phyloP scores from a whole-genome alignment of 2,888 invertebrate species.

The Zeuzera pyrina region DNA sequence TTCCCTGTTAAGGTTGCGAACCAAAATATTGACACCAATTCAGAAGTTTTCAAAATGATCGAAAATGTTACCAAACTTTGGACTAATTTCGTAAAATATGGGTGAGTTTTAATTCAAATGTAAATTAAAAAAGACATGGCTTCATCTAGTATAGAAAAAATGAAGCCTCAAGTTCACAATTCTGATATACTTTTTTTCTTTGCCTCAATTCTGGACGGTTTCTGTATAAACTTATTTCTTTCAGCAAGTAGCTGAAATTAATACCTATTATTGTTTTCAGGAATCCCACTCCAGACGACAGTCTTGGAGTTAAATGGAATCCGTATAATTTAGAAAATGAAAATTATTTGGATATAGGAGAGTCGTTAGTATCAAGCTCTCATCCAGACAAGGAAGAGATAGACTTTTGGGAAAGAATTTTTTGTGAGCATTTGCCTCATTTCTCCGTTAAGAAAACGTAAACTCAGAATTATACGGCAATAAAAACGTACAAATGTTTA shows the following conservation, averaged over 20 bases:
- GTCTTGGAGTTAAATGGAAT: constrained; percentile 16
- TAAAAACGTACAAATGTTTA: no score
- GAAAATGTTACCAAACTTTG: constrained; percentile 36
- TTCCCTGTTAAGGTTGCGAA: constrained; percentile 23
- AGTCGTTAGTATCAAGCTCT: constrained; percentile 18
- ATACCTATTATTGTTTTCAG: constrained; percentile 19
- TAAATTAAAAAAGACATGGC: constrained; percentile 6
- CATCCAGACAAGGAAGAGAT: constrained; percentile 30
- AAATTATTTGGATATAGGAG: constrained; percentile 33
- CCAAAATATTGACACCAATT: constrained; percentile 22
- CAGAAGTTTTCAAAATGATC: constrained; percentile 29
- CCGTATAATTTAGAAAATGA: constrained; percentile 17
- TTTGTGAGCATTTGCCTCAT: constrained; percentile 25
- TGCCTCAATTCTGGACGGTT: no score
- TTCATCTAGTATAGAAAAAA: background rate
- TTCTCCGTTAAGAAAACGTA: no score
- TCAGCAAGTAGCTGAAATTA: no score
- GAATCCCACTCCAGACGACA: constrained; percentile 26
- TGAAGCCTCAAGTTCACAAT: no score
- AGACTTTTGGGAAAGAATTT: constrained; percentile 32
- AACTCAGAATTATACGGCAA: no score
- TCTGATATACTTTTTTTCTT: no score
- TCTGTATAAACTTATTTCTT: no score
- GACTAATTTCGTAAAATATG: constrained; percentile 52
- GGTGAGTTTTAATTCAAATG: constrained; percentile 25